A percentile compares a stretch with the other conserved stretches of the same genome.
Evolutionary conservation across 2,113 vertebrate genomes (phyloP).

Genomic region (Isichthys henryi): DNA sequence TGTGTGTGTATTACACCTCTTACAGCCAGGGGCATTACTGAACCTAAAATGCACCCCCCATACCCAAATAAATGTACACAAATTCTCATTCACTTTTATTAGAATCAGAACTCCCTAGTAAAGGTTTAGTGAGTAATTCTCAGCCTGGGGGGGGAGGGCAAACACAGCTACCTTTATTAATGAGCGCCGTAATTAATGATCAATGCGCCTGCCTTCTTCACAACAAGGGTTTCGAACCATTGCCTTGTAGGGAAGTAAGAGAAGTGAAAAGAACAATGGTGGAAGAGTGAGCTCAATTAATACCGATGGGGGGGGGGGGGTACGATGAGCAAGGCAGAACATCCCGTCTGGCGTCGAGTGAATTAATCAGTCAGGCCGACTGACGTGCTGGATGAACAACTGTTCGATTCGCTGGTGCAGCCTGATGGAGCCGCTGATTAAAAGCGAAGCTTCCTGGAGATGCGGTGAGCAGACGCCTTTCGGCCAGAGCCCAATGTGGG

Average conservation of each 20-base stretch:
- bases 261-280: slow-evolving; percentile 26
- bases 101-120: neutral
- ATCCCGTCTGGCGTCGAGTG: slow-evolving; percentile 49
- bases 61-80: neutral
- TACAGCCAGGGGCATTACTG: neutral
- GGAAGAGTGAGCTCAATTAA: slow-evolving; percentile 36
- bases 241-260: slow-evolving; percentile 39
- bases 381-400: slow-evolving; percentile 50
- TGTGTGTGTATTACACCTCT: slow-evolving; percentile 9
- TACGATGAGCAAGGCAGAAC: slow-evolving; percentile 59
- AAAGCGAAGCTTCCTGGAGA: slow-evolving; percentile 50
- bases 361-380: slow-evolving; percentile 55
- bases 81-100: neutral
- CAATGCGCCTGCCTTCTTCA: slow-evolving; percentile 27
- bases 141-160: slow-evolving; percentile 22
- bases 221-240: slow-evolving; percentile 30
- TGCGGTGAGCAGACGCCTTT: slow-evolving; percentile 25
- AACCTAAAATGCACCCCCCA: neutral
- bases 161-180: slow-evolving; percentile 40
- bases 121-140: neutral
- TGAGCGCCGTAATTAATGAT: slow-evolving; percentile 41
- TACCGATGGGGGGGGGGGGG: slow-evolving; percentile 29
- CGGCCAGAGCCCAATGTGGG: neutral
- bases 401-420: slow-evolving; percentile 43
- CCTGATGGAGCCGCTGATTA: slow-evolving; percentile 53